Conservation (phyloP, 2,797 vertebrate genomes). For the Hoplostethus atlanticus region DNA sequence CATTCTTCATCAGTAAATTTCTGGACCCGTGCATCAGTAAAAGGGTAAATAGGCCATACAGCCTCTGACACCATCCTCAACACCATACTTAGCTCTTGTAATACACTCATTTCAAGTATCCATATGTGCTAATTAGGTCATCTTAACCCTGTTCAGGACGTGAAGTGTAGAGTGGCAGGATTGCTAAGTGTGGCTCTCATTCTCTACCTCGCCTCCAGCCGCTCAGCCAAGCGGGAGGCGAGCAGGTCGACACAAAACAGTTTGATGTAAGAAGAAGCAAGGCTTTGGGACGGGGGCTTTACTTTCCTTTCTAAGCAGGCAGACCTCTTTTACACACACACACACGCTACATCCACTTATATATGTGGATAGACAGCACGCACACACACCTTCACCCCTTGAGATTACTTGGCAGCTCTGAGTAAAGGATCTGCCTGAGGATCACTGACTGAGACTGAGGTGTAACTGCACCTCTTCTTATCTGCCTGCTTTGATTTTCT, state of each 20-base stretch:
- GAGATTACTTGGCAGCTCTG: slow-evolving; percentile 40
- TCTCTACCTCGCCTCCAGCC: slow-evolving; percentile 48
- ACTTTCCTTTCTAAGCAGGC: slow-evolving; percentile 47
- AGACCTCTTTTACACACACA: slow-evolving; percentile 14
- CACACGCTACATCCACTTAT: slow-evolving; percentile 19
- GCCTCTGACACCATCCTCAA: slow-evolving; percentile 14
- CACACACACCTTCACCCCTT: slow-evolving; percentile 33
- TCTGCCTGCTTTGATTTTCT: slow-evolving; percentile 24
- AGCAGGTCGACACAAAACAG: slow-evolving; percentile 53
- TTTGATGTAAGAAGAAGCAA: slow-evolving; percentile 59
- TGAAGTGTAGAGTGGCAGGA: slow-evolving; percentile 12
- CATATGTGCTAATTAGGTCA: slow-evolving; percentile 68
- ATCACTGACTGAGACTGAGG: slow-evolving; percentile 35
- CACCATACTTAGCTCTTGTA: slow-evolving; percentile 45
- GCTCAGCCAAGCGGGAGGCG: slow-evolving; percentile 47
- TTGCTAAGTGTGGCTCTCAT: slow-evolving; percentile 30
- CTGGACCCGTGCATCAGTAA: slow-evolving; percentile 11
- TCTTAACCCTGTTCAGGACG: slow-evolving; percentile 52
- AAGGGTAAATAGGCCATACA: slow-evolving; percentile 42
- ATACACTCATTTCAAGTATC: slow-evolving; percentile 41
- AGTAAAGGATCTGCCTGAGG: slow-evolving; percentile 37
- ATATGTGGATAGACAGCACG: slow-evolving; percentile 21
- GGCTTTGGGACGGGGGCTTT: background rate
- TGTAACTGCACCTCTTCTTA: slow-evolving; percentile 36
- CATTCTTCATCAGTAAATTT: slow-evolving; percentile 30